Evolutionary conservation across 1,140 invertebrate species (phyloP).

Genomic region (Triops longicaudatus): DNA sequence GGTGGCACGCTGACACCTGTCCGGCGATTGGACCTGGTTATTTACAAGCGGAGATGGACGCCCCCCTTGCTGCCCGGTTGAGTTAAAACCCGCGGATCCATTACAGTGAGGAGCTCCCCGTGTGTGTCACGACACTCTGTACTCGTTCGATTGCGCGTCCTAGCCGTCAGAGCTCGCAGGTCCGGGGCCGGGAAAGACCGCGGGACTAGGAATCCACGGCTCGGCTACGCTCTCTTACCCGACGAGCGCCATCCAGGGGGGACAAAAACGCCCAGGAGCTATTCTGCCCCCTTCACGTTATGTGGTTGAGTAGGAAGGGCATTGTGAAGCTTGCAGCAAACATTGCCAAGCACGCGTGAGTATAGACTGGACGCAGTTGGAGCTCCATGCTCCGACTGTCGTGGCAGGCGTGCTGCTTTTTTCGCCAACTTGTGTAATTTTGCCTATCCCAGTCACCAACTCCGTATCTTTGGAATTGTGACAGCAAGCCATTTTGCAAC

Average conservation of each 20-base stretch:
- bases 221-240: not conserved
- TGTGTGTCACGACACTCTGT: not conserved
- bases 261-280: not conserved
- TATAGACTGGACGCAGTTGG: slow-evolving; percentile 11
- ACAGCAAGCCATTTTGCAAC: not conserved
- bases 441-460: not conserved
- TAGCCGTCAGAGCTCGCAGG: not conserved
- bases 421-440: not conserved
- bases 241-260: not conserved
- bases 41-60: slow-evolving; percentile 31
- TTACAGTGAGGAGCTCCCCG: not conserved
- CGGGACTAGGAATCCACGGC: not conserved
- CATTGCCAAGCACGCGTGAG: slow-evolving; percentile 9
- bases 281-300: slow-evolving; percentile 6
- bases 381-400: slow-evolving; percentile 9
- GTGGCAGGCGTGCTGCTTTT: not conserved
- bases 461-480: not conserved
- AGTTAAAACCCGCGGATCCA: not conserved
- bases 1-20: slow-evolving; percentile 32
- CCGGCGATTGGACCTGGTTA: slow-evolving; percentile 33
- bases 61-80: not conserved
- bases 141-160: not conserved
- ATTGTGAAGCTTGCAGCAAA: slow-evolving; percentile 8
- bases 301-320: not conserved
- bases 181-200: not conserved